Percentiles rank a stretch among this genome's conserved stretches.
Evolutionary conservation across 2,113 vertebrate genomes (phyloP).

Genomic region (Pseudopipra pipra): DNA sequence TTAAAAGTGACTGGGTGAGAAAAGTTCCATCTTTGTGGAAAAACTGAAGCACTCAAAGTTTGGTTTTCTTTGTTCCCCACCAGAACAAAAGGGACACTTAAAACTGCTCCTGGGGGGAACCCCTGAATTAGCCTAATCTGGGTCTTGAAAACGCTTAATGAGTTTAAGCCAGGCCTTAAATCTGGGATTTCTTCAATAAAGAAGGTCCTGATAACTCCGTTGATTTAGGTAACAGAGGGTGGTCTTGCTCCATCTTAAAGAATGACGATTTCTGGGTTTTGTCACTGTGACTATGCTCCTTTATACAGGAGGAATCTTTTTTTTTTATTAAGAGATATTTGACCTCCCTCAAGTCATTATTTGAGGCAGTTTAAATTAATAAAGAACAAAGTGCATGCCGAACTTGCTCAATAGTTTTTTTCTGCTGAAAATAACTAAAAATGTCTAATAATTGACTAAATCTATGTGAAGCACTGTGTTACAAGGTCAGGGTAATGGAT

Average conservation of each 20-base stretch:
- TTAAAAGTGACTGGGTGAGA: background rate
- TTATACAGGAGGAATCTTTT: background rate
- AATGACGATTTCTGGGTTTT: background rate
- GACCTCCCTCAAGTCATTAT: background rate
- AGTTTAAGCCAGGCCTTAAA: background rate
- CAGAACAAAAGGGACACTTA: background rate
- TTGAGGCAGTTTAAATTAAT: constrained; percentile 33
- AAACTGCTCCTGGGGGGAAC: background rate
- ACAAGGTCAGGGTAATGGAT: constrained; percentile 11
- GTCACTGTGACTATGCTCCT: background rate
- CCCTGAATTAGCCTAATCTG: constrained; percentile 2
- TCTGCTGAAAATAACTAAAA: constrained; percentile 48
- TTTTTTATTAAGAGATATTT: background rate
- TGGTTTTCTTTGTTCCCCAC: background rate
- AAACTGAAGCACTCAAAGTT: background rate
- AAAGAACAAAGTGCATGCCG: background rate
- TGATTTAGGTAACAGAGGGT: background rate
- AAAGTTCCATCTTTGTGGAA: background rate
- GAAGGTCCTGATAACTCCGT: background rate
- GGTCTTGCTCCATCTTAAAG: background rate
- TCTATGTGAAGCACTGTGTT: background rate
- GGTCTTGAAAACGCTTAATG: background rate
- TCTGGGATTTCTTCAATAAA: background rate
- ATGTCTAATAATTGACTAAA: constrained; percentile 44
- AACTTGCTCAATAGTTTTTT: constrained; percentile 37